These are phyloP conservation scores for Ceratothoa steindachneri DNA, from an alignment of 2,888 invertebrate genomes.

Conservation along the genomic window DNA sequence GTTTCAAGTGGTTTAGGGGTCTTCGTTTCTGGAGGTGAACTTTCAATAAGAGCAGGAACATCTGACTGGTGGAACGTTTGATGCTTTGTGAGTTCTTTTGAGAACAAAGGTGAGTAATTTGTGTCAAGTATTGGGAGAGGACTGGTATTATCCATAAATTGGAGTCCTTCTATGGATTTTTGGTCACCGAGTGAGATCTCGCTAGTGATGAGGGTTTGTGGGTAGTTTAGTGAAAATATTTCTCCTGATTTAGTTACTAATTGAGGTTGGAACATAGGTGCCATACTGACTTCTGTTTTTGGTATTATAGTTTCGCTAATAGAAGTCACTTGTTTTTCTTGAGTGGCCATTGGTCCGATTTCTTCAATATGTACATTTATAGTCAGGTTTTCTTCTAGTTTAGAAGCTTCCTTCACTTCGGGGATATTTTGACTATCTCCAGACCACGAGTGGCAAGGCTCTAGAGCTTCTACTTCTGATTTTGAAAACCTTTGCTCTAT, in stretches of 20 bases:
- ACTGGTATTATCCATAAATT: not conserved
- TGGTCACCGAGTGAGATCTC: not conserved
- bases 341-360: not conserved
- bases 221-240: not conserved
- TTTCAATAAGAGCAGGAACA: not conserved
- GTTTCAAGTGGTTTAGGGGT: not conserved
- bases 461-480: not conserved
- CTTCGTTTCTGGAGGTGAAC: not conserved
- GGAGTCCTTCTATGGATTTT: not conserved
- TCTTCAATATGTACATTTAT: not conserved
- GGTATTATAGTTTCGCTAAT: not conserved
- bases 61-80: not conserved
- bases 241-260: not conserved
- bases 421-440: not conserved
- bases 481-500: not conserved
- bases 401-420: not conserved
- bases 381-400: not conserved
- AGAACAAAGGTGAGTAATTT: not conserved
- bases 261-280: not conserved
- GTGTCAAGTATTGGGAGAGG: not conserved
- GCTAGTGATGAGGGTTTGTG: not conserved
- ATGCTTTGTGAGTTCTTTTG: not conserved
- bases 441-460: too few relatives aligned
- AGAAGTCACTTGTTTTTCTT: not conserved
- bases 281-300: not conserved